These are phyloP conservation scores for Andricus curvator DNA, from an alignment of 2,888 invertebrate species.

Conservation along the genomic window DNA sequence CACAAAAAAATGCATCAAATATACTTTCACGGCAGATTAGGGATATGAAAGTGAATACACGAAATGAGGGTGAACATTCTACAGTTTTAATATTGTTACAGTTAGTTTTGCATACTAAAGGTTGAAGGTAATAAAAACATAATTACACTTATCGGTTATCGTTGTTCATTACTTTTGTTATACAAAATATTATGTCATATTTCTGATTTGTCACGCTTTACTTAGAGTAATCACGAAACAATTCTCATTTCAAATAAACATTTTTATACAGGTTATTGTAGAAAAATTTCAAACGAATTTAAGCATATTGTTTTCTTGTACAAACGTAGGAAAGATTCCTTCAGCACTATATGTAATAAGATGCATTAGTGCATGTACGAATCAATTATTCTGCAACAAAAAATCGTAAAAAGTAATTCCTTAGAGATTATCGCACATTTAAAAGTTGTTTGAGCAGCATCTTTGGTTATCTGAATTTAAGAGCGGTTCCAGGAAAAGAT, in stretches of 20 bases:
- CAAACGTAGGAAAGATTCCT: too few species aligned
- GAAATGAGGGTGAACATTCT: neutral
- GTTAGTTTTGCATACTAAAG: neutral
- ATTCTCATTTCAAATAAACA: too few species aligned
- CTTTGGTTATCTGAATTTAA: slow-evolving; percentile 19
- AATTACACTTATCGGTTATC: neutral
- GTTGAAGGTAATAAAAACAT: neutral
- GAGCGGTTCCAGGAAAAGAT: slow-evolving; percentile 24
- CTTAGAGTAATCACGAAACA: too few species aligned
- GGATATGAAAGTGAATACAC: neutral
- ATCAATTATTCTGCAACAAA: neutral
- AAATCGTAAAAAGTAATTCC: neutral
- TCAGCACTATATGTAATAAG: too few species aligned
- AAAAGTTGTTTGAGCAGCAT: slow-evolving; percentile 35
- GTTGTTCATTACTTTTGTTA: neutral
- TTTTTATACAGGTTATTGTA: too few species aligned
- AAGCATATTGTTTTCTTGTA: too few species aligned
- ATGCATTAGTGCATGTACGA: too few species aligned
- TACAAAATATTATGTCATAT: neutral
- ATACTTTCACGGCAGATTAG: slow-evolving; percentile 4
- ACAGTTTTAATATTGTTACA: neutral
- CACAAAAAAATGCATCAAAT: slow-evolving; percentile 56
- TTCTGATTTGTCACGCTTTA: neutral
- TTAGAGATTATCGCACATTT: slow-evolving; percentile 25
- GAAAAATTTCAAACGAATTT: too few species aligned